These are phyloP conservation scores for Linyphia triangularis DNA, from an alignment of 2,888 invertebrate species.

Conservation along the genomic window DNA sequence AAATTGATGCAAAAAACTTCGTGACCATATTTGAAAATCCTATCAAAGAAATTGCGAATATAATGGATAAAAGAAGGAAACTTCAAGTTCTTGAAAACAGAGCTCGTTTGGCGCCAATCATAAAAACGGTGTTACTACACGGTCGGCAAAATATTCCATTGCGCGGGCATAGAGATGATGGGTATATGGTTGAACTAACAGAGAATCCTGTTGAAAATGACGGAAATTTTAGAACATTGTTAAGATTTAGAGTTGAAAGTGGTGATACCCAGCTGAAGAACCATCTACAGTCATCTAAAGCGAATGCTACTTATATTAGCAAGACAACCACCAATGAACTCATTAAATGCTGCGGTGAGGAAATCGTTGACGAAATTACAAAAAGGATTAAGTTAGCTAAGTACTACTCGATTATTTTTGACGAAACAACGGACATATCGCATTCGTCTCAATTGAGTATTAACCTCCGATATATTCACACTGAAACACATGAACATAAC, in stretches of 20 bases:
- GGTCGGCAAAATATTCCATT: neutral
- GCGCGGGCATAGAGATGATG: neutral
- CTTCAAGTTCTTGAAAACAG: neutral
- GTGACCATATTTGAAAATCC: neutral
- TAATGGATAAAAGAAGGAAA: neutral
- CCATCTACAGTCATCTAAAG: neutral
- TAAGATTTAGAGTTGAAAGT: neutral
- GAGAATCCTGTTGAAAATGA: neutral
- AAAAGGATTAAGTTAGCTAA: neutral
- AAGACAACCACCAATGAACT: conserved; percentile 18
- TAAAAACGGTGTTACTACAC: neutral
- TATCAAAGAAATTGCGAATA: neutral
- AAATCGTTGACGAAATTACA: neutral
- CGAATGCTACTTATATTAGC: neutral
- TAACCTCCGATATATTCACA: neutral
- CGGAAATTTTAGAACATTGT: neutral
- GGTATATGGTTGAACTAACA: neutral
- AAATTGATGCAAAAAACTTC: neutral
- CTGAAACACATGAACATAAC: too few relatives aligned
- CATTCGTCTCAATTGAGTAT: conserved; percentile 3
- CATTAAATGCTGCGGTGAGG: conserved; percentile 22
- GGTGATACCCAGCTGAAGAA: neutral
- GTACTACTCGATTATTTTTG: conserved; percentile 7
- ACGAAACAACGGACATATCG: conserved; percentile 19
- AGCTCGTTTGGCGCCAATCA: neutral